Conservation (phyloP, 2,888 invertebrate genomes). For the Sinhomidia bicolor region DNA sequence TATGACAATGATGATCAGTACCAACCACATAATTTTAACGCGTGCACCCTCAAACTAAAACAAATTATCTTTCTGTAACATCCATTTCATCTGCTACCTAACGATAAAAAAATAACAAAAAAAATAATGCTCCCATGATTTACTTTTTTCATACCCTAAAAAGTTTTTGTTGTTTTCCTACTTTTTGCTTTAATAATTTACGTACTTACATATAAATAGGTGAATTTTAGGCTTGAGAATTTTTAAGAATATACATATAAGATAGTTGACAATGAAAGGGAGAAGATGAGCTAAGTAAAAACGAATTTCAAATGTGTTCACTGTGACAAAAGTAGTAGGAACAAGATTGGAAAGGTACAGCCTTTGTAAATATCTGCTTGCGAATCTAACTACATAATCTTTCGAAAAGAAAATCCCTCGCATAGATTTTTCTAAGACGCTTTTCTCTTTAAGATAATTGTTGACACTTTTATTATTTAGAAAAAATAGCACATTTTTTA, state of each 20-base stretch:
- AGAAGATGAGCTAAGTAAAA: constrained; percentile 30
- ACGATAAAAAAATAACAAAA: background rate
- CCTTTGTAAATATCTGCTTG: constrained; percentile 21
- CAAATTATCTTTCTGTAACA: background rate
- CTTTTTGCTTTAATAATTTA: no score
- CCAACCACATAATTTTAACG: constrained; percentile 54
- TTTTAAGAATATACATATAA: no score
- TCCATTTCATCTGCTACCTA: background rate
- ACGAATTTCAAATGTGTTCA: constrained; percentile 69
- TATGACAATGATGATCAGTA: constrained; percentile 54
- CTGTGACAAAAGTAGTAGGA: constrained; percentile 23
- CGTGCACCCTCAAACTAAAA: background rate
- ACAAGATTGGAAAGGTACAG: background rate
- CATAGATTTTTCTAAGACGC: background rate
- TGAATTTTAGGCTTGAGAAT: no score
- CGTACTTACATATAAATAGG: no score
- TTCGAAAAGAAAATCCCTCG: no score
- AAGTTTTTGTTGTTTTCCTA: no score
- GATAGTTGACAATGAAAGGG: background rate
- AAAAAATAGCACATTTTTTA: background rate
- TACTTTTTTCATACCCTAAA: background rate
- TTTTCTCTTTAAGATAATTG: background rate
- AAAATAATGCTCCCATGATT: background rate
- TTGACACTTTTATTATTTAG: background rate
- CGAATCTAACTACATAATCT: background rate